Base-by-base conservation (phyloP, 2,113 vertebrate species). In the Polypterus senegalus region DNA sequence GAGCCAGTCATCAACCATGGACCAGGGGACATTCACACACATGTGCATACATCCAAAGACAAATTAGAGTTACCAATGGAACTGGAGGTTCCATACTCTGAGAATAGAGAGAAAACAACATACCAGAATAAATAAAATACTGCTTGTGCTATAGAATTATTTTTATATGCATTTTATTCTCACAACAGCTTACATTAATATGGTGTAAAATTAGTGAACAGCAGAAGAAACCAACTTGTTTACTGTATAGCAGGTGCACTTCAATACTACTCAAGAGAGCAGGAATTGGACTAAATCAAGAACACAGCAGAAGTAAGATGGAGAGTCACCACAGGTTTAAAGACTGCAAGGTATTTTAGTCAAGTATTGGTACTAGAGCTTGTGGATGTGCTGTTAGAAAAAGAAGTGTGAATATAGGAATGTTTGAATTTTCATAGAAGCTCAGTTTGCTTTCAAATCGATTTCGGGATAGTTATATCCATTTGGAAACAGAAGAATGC, bases 151-250 rank as follows among this genome's bases (percentile, higher is more conserved):
- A 27, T 27, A 27, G 27, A 27, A 27, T 11, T 72, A 55, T 76
- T 83, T 81, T 81, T 69, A 54, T 79, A 83, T 78, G 76, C 68
- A 81, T 86, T 94, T 94, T 97, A 96, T 95, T 95, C 82, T 90
- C 85, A 86, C 88, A 91, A 89, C 83, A 88, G 77, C 75, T 88
- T 88, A 97, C 91, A 96, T 86, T 89, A 83, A 87, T 82, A 85
- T 64, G 71, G 80, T 88, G 86, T 82, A 74, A 79, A 87, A 78
- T 77, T 82, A 81, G 82, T 80, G 80, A 83, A 79, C 72, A 89
- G 79, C 73, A 75, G 73, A 84, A 70, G 63, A 70, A 78, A 81
- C 80, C 58, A 69, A 79, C 51, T 58, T 45, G 63, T 66, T 55
- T 62, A 64, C 55, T 59, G 67, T 65, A 59, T 70, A 44, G 57